Conservation (phyloP, 1,140 invertebrate species). For the Lasioglossum baleicum region DNA sequence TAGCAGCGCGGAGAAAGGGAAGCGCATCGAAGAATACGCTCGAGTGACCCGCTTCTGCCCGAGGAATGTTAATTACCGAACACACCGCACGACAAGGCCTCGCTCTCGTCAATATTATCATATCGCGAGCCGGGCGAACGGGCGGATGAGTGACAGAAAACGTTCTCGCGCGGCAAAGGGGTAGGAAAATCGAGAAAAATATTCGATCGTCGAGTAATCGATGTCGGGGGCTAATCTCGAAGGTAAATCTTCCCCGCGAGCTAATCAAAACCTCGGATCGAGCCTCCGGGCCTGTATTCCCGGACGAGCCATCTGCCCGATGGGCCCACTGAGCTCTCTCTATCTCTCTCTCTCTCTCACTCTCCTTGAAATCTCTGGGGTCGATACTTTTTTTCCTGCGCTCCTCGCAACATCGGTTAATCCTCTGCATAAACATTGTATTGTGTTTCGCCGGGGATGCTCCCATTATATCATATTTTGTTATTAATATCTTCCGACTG, state of each 20-base stretch:
- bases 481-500: slow-evolving; percentile 81
- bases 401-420: slow-evolving; percentile 70
- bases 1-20: no score
- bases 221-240: slow-evolving; percentile 64
- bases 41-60: no score
- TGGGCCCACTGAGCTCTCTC: neutral
- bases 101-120: no score
- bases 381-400: slow-evolving; percentile 71
- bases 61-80: no score
- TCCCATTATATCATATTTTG: slow-evolving; percentile 80
- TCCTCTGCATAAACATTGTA: slow-evolving; percentile 79
- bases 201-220: slow-evolving; percentile 39
- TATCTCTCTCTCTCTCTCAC: no score
- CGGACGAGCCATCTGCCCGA: slow-evolving; percentile 69
- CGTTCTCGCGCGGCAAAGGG: no score
- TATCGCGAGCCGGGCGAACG: no score
- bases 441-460: slow-evolving; percentile 77
- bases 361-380: slow-evolving; percentile 30
- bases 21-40: no score
- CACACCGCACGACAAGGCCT: no score
- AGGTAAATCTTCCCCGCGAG: slow-evolving; percentile 68
- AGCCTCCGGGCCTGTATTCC: slow-evolving; percentile 54
- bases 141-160: no score
- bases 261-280: slow-evolving; percentile 69
- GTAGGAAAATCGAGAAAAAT: no score